Conservation (phyloP, 2,797 vertebrate species). For the Furcifer pardalis region DNA sequence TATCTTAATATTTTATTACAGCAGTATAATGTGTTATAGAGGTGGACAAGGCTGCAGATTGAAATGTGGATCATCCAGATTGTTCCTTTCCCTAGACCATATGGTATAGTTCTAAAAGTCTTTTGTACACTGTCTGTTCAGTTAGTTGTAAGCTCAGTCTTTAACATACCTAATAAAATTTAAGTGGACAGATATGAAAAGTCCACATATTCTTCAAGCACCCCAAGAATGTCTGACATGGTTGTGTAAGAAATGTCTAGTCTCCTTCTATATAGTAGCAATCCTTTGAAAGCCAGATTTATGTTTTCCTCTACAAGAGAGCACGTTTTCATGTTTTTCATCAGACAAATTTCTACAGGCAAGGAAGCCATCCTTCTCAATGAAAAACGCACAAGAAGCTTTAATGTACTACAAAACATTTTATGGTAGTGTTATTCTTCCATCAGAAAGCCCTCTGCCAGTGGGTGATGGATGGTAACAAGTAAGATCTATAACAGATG, state of each 20-base stretch:
- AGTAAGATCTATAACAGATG: slow-evolving; percentile 72
- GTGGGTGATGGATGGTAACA: slow-evolving; percentile 74
- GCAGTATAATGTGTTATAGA: slow-evolving; percentile 80
- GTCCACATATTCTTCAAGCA: slow-evolving; percentile 58
- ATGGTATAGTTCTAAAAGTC: slow-evolving; percentile 84
- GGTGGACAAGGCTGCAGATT: slow-evolving; percentile 82
- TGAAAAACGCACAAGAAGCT: slow-evolving; percentile 46
- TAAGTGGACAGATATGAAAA: slow-evolving; percentile 64
- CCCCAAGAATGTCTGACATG: slow-evolving; percentile 57
- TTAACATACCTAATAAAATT: slow-evolving; percentile 71
- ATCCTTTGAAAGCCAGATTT: slow-evolving; percentile 48
- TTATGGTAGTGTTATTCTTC: slow-evolving; percentile 67
- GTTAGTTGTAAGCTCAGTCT: slow-evolving; percentile 80
- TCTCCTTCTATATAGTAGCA: slow-evolving; percentile 43
- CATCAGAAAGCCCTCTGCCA: slow-evolving; percentile 66
- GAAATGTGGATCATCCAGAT: slow-evolving; percentile 81
- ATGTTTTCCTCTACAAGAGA: slow-evolving; percentile 33
- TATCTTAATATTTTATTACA: slow-evolving; percentile 80
- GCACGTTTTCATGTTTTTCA: slow-evolving; percentile 52
- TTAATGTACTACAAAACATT: slow-evolving; percentile 66
- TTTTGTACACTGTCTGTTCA: slow-evolving; percentile 83
- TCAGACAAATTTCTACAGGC: slow-evolving; percentile 24
- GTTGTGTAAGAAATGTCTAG: slow-evolving; percentile 50
- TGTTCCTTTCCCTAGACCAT: slow-evolving; percentile 81
- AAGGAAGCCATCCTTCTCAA: slow-evolving; percentile 52